phyloP scores from a whole-genome alignment of 2,888 invertebrate species.

The Drosophila macrothrix region DNA sequence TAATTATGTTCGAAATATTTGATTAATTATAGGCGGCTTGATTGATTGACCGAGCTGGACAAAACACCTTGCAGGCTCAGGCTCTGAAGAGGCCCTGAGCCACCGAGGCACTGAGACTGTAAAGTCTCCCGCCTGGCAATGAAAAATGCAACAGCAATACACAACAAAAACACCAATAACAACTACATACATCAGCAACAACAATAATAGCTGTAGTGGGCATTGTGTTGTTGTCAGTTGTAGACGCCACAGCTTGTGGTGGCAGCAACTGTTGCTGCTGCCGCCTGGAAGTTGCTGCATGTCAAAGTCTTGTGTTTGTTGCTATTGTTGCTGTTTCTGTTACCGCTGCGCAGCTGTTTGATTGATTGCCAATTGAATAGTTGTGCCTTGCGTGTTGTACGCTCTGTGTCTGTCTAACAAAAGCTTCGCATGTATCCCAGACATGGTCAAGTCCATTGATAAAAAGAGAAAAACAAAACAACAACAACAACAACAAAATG shows the following conservation, averaged over 20 bases:
- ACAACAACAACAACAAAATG: background rate
- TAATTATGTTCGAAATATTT: conserved; percentile 78
- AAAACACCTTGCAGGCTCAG: conserved; percentile 60
- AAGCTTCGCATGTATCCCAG: conserved; percentile 59
- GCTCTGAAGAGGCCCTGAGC: conserved; percentile 31
- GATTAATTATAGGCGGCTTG: conserved; percentile 78
- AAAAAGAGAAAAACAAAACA: conserved; percentile 19
- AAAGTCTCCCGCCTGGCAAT: conserved; percentile 60
- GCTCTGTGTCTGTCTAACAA: conserved; percentile 62
- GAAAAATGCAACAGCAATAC: conserved; percentile 68
- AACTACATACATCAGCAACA: conserved; percentile 27
- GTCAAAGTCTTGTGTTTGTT: conserved; percentile 68
- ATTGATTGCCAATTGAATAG: conserved; percentile 82
- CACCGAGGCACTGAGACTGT: conserved; percentile 29
- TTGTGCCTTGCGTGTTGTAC: conserved; percentile 66
- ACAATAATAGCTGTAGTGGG: conserved; percentile 38
- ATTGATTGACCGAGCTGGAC: conserved; percentile 68
- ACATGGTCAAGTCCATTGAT: conserved; percentile 62
- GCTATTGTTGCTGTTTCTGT: conserved; percentile 49
- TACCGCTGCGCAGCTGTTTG: conserved; percentile 77
- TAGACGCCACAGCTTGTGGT: conserved; percentile 78
- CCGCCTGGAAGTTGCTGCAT: conserved; percentile 74
- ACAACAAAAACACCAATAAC: conserved; percentile 34
- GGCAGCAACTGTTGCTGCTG: conserved; percentile 65
- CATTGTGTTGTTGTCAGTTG: conserved; percentile 76